Evolutionary conservation across 2,888 invertebrate genomes (phyloP), one percentile per base, ranked within the genome.

Genomic region (Meandrusa payeni): DNA sequence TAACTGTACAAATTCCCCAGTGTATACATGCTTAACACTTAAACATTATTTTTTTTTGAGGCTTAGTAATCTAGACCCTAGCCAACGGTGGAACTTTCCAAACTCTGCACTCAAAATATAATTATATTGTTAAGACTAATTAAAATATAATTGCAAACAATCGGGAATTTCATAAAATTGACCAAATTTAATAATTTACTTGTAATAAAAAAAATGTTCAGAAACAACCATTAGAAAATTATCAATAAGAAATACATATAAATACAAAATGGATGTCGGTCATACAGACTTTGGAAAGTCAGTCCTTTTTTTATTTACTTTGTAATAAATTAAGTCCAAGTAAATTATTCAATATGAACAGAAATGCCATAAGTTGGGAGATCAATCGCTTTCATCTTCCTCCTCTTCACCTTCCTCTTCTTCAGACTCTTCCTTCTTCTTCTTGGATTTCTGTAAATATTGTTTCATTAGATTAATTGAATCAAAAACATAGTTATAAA

Each of bases 361-460:
- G 82, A 72, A 70, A 68, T 70, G 68, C 75, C 65, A 75, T 77
- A 61, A 63, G 57, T 69, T 63, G 70, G 72, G 86, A 85, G 86
- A 86, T 90, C 91, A 91, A 83, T 91, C 91, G 88, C 91, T 90
- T 69, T 90, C 90, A 59, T 92, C 91, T 48, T 90, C 91, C 52
- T 90, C 90, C 48, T 89, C 89, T 41, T 92, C 91, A 45, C 90
- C 91, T 20, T 90, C 91, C 48, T 91, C 90, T 39, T 92, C 91
- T 22, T 91, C 92, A 1, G 89, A 88, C 62, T 91, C 90, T 65
- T 89, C 91, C 91, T 88, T 91, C 90, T 86, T 92, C 89, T 77
- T 89, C 80, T 80, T 87, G 60, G 78, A 82, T 68, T 78, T 88
- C 86, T 80, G 51, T 9, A 59, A 59, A 47, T 11, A 47, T 48